These are phyloP conservation scores for Triplophysa siluroides DNA, from an alignment of 2,113 vertebrate species.

Conservation along the genomic window DNA sequence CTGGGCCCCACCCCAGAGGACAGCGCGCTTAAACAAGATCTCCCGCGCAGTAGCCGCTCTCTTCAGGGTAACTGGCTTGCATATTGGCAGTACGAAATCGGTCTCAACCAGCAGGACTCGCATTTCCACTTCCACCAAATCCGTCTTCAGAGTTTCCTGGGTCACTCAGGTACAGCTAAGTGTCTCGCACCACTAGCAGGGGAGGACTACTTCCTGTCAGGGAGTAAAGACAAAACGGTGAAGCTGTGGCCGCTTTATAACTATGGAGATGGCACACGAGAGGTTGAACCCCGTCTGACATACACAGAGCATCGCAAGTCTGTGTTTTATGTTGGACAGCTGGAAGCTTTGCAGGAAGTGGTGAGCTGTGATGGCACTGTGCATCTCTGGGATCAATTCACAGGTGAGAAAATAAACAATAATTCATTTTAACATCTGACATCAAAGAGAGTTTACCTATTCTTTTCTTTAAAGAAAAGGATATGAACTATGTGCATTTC, in stretches of 20 bases:
- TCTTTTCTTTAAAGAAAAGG: not conserved
- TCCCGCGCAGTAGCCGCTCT: constrained; percentile 83
- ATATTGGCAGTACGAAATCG: constrained; percentile 98
- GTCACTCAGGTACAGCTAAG: constrained; percentile 88
- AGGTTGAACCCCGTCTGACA: constrained; percentile 80
- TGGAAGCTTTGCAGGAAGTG: constrained; percentile 87
- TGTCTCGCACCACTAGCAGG: constrained; percentile 85
- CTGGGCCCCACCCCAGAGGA: constrained; percentile 74
- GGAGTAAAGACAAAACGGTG: constrained; percentile 95
- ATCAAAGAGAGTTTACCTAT: no score
- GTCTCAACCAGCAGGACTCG: constrained; percentile 90
- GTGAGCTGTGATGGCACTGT: constrained; percentile 96
- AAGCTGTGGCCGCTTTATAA: constrained; percentile 95
- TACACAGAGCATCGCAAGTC: constrained; percentile 90
- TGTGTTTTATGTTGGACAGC: constrained; percentile 88
- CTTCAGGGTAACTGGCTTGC: constrained; percentile 98
- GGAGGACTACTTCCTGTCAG: constrained; percentile 95
- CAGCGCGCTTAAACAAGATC: constrained; percentile 85
- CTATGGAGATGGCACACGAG: constrained; percentile 87
- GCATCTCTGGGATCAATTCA: constrained; percentile 96
- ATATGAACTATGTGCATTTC: not conserved
- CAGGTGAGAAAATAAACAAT: constrained; percentile 72
- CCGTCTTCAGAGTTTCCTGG: constrained; percentile 90
- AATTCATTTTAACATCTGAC: not conserved
- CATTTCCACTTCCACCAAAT: constrained; percentile 99